Evolutionary conservation across 2,113 vertebrate genomes (phyloP).

Genomic region (Rynchops niger): DNA sequence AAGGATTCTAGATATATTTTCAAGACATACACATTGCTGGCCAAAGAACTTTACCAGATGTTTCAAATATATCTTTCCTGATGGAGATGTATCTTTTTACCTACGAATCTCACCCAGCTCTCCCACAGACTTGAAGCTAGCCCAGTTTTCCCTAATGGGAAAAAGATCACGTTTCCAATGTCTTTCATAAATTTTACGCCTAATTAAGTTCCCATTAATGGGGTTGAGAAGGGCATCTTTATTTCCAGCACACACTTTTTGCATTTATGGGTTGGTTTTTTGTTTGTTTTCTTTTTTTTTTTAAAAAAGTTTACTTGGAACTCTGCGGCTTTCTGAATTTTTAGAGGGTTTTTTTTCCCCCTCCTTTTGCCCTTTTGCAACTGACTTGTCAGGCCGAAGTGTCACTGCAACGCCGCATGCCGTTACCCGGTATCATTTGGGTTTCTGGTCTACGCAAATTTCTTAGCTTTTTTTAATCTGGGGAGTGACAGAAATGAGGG

Average conservation of each 20-base stretch:
- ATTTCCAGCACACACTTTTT: neutral
- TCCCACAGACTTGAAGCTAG: conserved; percentile 3
- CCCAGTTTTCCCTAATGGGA: neutral
- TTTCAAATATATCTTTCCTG: conserved; percentile 29
- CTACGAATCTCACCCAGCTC: neutral
- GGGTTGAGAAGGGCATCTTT: neutral
- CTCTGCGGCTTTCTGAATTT: neutral
- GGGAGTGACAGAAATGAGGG: neutral
- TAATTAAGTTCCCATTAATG: neutral
- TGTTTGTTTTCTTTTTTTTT: neutral
- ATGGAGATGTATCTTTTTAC: conserved; percentile 41
- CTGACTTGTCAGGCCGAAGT: neutral
- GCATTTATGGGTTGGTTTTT: neutral
- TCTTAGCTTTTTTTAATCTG: neutral
- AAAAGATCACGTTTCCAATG: neutral
- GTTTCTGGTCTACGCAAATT: neutral
- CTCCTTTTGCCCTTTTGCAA: neutral
- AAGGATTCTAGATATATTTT: neutral
- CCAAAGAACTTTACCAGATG: conserved; percentile 27
- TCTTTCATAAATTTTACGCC: neutral
- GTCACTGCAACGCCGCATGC: neutral
- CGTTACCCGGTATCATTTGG: neutral
- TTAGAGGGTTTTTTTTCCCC: neutral
- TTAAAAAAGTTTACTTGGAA: neutral
- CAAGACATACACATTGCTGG: neutral